These are phyloP conservation scores for Terrapene triunguis DNA, from an alignment of 2,113 vertebrate species.

Conservation along the genomic window DNA sequence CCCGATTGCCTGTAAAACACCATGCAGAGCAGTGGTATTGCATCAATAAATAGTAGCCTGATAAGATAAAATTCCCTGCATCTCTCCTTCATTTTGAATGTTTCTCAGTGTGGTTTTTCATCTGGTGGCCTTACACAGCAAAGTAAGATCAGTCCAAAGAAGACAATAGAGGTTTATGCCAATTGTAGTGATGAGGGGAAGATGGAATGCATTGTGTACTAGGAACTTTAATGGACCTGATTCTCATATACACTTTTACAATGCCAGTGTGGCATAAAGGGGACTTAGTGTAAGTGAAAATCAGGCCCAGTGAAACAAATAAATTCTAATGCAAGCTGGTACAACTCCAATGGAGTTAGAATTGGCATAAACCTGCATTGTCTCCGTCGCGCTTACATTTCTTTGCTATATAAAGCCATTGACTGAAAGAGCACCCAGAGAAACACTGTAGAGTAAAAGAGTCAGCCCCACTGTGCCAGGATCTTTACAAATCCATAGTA, in stretches of 20 bases:
- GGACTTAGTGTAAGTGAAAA: constrained; percentile 11
- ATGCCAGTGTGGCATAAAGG: background rate
- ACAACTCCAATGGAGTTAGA: constrained; percentile 1
- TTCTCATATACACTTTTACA: constrained; percentile 57
- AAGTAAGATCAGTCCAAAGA: constrained; percentile 64
- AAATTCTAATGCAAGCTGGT: constrained; percentile 24
- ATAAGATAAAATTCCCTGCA: constrained; percentile 5
- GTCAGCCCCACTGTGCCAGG: background rate
- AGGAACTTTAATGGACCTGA: constrained; percentile 63
- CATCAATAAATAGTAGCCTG: constrained; percentile 35
- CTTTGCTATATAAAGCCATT: background rate
- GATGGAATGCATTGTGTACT: constrained; percentile 66
- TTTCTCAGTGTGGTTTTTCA: constrained; percentile 72
- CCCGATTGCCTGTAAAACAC: background rate
- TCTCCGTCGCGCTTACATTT: constrained; percentile 28
- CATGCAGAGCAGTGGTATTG: background rate
- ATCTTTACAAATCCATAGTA: background rate
- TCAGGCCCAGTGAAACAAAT: constrained; percentile 14
- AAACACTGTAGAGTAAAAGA: background rate
- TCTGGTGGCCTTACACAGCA: constrained; percentile 59
- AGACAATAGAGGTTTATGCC: constrained; percentile 43
- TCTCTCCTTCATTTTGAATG: constrained; percentile 52
- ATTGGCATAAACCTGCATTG: background rate
- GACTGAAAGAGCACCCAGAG: background rate
- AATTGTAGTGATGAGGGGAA: constrained; percentile 67